Base-by-base conservation (phyloP, 2,888 invertebrate species). In the Agriotes lineatus region DNA sequence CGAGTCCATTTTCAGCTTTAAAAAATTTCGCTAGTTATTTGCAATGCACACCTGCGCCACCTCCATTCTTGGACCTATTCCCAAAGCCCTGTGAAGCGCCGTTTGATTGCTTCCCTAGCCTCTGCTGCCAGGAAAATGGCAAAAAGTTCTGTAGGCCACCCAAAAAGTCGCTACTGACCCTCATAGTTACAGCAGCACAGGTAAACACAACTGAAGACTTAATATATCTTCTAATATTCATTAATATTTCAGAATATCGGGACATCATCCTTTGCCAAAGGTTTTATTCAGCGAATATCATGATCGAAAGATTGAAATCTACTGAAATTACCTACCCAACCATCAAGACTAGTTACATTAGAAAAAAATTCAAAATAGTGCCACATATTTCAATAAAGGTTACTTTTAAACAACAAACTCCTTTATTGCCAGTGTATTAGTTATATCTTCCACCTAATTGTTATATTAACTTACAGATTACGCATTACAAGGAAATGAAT, bases 71-170 rank as follows among this genome's bases (percentile, higher is more conserved):
- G 67, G 92, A 93, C 82, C 78, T 90, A 60, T 91, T 92, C 82
- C 91, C 93, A 0, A 91, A 90, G 78, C 84, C 87, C 20, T 93
- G 93, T 80, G 88, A 88, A 70, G 90, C 89, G 4, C 90, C 90
- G 10, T 85, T 92, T 2, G 93, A 93, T 81, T 93, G 93, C 80
- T 92, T 93, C 82, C 93, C 93, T 5, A 93, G 93, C 83, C 85
- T 93, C 67, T 93, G 93, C 80, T 93, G 93, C 71, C 93, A 93
- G 74, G 93, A 93, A 82, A 89, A 89, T 44, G 91, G 91, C 2
- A 88, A 88, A 75, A 90, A 90, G 74, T 88, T 89, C 75, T 93
- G 93, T 78, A 86, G 93, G 48, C 92, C 93, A 5, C 91, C 93
- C 30, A 91, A 90, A 79, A 88, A 90, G 74, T 93, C 93, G 10